Evolutionary conservation across 1,140 invertebrate genomes (phyloP), one percentile per base, ranked within the genome.

Genomic region (Linepithema humile): DNA sequence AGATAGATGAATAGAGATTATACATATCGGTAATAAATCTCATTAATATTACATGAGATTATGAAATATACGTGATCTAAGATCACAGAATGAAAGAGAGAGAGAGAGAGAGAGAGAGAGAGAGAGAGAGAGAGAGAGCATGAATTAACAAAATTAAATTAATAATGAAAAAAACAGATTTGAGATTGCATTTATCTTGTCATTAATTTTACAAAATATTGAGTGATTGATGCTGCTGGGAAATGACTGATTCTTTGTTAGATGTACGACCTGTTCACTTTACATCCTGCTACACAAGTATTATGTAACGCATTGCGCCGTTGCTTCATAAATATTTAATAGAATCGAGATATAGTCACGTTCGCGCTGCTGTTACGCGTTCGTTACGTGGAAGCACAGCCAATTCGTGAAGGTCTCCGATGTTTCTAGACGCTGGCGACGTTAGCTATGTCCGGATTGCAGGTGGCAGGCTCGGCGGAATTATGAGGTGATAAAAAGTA

Each of bases 401-500:
- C n/a, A 38, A 69, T 69, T 48, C 35, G n/a, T 55, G 75, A 80
- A 80, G 75, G 75, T 32, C 64, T 70, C 62, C 6, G 62, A 57
- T 40, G 75, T 80, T 80, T 80, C 75, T 69, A 70, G 35, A 70
- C 50, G 48, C 17, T 6, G n/a, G n/a, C 3, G 75, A 38, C 10
- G 35, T 80, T 55, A 67, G 23, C 75, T 40, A 69, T 32, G 64
- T 80, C 75, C 75, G 78, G 78, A 43, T 73, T 82, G 57, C 40
- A 72, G 23, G 12, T 59, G 40, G 40, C 67, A 82, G 69, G 35
- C 75, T 69, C 53, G 67, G 40, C n/a, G 26, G 59, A 83, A 83
- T 74, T 85, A 85, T 53, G 43, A 69, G 60, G 50, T 50, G 69
- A 83, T 85, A 83, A 83, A 85, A 80, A 83, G 72, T 72, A 62